Percentiles rank a stretch among this genome's conserved stretches.
Conservation (phyloP, 2,113 vertebrate genomes). For the Scopus umbretta region DNA sequence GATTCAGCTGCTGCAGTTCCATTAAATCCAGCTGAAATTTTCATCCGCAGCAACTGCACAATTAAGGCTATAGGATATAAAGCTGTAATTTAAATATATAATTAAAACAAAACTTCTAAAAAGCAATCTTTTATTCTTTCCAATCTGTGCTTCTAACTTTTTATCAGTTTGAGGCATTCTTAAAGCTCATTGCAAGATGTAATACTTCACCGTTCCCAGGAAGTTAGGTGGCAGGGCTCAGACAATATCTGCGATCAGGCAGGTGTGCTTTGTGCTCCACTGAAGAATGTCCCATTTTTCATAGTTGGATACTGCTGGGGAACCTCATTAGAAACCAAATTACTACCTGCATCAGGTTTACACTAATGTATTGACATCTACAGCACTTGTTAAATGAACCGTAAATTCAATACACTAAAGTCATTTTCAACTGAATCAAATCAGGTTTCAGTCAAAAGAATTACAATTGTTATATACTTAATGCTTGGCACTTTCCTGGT, state of each 20-base stretch:
- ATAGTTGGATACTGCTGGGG: slow-evolving; percentile 37
- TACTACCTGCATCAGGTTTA: slow-evolving; percentile 67
- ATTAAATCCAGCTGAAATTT: neutral
- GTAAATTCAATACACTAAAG: slow-evolving; percentile 67
- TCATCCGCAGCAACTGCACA: neutral
- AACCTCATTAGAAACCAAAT: slow-evolving; percentile 74
- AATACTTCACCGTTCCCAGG: neutral
- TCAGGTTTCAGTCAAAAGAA: slow-evolving; percentile 67
- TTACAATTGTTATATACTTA: slow-evolving; percentile 54
- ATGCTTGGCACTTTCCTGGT: slow-evolving; percentile 35
- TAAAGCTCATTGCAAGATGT: neutral
- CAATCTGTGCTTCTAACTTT: neutral
- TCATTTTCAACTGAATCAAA: slow-evolving; percentile 72
- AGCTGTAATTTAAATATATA: neutral
- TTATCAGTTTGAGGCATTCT: neutral
- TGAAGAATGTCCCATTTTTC: slow-evolving; percentile 48
- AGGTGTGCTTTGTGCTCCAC: slow-evolving; percentile 1
- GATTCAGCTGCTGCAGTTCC: neutral
- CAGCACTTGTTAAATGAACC: slow-evolving; percentile 68
- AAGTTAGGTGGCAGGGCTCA: neutral
- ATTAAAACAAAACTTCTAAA: slow-evolving; percentile 6
- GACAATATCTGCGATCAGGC: slow-evolving; percentile 1
- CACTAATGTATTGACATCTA: slow-evolving; percentile 69
- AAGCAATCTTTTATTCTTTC: neutral
- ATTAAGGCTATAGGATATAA: neutral